phyloP scores from a whole-genome alignment of 2,888 invertebrate species.

The Nomada lathburiana region DNA sequence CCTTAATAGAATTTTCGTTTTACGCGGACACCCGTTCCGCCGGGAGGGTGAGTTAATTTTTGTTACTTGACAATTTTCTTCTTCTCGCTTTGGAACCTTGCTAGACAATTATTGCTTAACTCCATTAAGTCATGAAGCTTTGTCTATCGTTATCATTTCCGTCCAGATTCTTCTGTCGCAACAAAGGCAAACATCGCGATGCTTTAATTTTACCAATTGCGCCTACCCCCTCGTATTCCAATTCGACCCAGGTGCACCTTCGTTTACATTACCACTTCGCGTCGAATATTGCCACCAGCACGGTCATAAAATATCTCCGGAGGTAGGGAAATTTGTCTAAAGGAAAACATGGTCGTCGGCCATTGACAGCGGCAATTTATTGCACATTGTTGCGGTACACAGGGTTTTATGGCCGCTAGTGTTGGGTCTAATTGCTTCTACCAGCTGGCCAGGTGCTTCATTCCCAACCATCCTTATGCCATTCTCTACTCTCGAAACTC shows the following conservation, averaged over 20 bases:
- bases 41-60: no score
- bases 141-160: no score
- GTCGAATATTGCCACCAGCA: slow-evolving; percentile 1
- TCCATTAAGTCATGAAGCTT: no score
- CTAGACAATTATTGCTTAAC: no score
- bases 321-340: neutral
- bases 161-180: no score
- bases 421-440: slow-evolving; percentile 44
- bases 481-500: neutral
- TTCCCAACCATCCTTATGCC: neutral
- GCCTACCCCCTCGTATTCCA: no score
- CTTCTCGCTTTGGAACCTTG: no score
- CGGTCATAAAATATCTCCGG: neutral
- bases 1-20: no score
- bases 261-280: neutral
- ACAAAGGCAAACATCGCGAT: no score
- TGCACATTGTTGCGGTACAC: slow-evolving; percentile 44
- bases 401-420: slow-evolving; percentile 42
- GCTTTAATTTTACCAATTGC: no score
- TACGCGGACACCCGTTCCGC: no score
- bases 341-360: slow-evolving; percentile 1
- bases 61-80: no score
- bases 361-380: slow-evolving; percentile 39
- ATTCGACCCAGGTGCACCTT: neutral
- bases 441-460: slow-evolving; percentile 35